Conservation (phyloP, 1,140 invertebrate species). For the Achroia grisella region DNA sequence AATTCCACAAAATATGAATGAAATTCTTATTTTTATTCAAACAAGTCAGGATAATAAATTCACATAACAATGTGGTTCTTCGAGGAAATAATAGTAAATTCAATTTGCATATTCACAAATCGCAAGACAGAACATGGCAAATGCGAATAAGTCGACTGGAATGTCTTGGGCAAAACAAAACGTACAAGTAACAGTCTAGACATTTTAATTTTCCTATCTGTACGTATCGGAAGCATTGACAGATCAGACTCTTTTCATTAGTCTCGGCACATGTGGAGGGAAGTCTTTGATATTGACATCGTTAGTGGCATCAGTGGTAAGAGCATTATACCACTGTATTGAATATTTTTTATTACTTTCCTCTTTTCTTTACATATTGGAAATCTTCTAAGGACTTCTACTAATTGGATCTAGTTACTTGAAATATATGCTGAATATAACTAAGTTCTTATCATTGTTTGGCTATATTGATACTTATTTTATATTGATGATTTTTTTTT, state of each 20-base stretch:
- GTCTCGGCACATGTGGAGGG: conserved; percentile 41
- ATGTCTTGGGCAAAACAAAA: conserved; percentile 43
- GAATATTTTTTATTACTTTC: conserved; percentile 4
- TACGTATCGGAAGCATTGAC: conserved; percentile 34
- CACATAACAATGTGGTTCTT: too few relatives aligned
- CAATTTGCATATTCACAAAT: conserved; percentile 21
- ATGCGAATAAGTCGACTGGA: conserved; percentile 15
- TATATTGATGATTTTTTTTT: too few relatives aligned
- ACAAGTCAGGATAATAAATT: too few relatives aligned
- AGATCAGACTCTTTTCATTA: conserved; percentile 55
- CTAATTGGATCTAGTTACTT: too few relatives aligned
- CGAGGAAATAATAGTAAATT: background rate
- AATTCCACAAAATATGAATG: too few relatives aligned
- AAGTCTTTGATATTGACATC: conserved; percentile 55
- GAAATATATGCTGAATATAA: too few relatives aligned
- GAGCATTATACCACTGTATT: conserved; percentile 29
- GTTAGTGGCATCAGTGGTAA: conserved; percentile 33
- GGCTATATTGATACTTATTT: too few relatives aligned
- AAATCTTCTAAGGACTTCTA: too few relatives aligned
- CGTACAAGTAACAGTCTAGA: conserved; percentile 47
- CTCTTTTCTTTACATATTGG: too few relatives aligned
- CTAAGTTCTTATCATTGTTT: too few relatives aligned
- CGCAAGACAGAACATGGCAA: background rate
- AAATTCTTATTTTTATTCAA: too few relatives aligned
- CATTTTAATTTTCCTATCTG: conserved; percentile 64